Base-by-base conservation (phyloP, 1,140 invertebrate species). In the Mamestra configurata region DNA sequence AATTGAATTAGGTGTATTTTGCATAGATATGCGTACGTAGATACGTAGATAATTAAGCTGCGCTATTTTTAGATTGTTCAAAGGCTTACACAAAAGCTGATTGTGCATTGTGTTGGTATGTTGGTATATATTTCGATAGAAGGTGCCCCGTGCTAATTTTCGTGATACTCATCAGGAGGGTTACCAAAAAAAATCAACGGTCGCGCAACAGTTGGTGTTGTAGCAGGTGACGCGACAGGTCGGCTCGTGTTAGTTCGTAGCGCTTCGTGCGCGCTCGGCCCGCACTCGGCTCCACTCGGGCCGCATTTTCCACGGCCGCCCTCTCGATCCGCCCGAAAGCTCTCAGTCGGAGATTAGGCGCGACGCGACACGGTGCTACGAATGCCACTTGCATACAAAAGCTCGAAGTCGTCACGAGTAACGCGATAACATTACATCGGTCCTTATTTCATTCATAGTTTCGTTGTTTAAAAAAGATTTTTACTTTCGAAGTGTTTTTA, bases 131-230 rank as follows among this genome's bases (percentile, higher is more conserved):
- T 79, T 57, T 73, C 55, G 51, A 70, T 77, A 51, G 66, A 81
- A 61, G 64, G 70, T 82, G 53, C 27, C 27, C 53, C 88, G 88
- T 88, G 90, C 90, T 89, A 90, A 93, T 92, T 92, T 93, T 92
- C 88, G 87, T 88, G 83, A 89, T 85, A 90, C 76, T 85, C 68
- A 83, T 79, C 64, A 66, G 79, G 84, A 81, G 87, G 86, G 85
- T 90, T 88, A 84, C 88, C 89, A 91, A 93, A 94, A 94, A 94
- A 94, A 94, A 94, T 90, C 93, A 93, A 94, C 93, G 92, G 92
- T 90, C 91, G 91, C 83, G 91, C 91, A 94, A 94, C 93, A 94
- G 93, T 94, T 94, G 93, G 92, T 88, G 79, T 83, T 85, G 85
- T 83, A 90, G 93, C 93, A 93, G 92, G 93, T 94, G 92, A 90